Percentiles rank a stretch among this genome's conserved stretches.
Conservation (phyloP, 2,888 invertebrate genomes). For the Myopa tessellatipennis region DNA sequence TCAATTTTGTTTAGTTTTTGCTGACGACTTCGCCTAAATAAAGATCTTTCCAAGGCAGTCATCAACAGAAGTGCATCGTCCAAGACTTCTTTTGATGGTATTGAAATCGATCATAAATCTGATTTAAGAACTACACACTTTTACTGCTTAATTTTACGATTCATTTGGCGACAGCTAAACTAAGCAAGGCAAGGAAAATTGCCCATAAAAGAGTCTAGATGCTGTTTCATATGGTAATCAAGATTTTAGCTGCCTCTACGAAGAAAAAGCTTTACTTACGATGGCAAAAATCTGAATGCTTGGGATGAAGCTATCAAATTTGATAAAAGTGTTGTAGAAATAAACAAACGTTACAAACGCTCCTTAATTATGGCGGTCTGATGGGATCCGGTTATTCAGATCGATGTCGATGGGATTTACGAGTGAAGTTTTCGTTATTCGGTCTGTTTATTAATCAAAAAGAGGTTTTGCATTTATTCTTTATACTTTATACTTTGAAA, state of each 20-base stretch:
- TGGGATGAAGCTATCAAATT: too few relatives aligned
- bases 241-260: background rate
- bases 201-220: conserved; percentile 15
- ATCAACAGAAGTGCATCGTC: background rate
- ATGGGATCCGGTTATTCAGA: too few relatives aligned
- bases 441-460: too few relatives aligned
- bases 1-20: background rate
- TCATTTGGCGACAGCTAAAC: conserved; percentile 34
- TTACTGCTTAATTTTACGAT: conserved; percentile 31
- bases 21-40: background rate
- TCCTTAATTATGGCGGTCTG: too few relatives aligned
- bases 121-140: conserved; percentile 26
- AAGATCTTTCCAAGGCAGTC: background rate
- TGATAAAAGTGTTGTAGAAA: too few relatives aligned
- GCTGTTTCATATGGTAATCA: background rate
- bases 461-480: too few relatives aligned
- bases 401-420: too few relatives aligned
- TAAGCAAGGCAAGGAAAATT: background rate
- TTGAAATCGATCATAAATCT: conserved; percentile 31
- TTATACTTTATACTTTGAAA: too few relatives aligned
- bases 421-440: too few relatives aligned
- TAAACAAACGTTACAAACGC: too few relatives aligned
- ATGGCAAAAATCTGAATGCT: too few relatives aligned
- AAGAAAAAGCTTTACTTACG: background rate
- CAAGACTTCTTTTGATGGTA: conserved; percentile 13